Conservation (phyloP, 2,797 vertebrate species). For the Pseudocheirus occidentalis region DNA sequence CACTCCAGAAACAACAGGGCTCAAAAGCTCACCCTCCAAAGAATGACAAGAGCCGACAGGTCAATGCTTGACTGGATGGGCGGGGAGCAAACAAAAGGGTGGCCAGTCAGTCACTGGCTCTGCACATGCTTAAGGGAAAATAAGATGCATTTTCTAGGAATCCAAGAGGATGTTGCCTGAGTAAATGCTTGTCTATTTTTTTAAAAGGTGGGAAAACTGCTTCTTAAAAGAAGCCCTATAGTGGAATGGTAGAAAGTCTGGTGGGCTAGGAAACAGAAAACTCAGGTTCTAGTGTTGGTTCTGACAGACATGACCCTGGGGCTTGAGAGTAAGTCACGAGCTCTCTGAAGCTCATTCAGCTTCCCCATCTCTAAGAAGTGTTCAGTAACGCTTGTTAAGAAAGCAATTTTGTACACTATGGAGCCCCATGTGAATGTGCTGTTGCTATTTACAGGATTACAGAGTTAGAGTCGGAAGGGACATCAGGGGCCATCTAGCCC, state of each 20-base stretch:
- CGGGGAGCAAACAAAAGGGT: background rate
- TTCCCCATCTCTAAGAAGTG: background rate
- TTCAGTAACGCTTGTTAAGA: background rate
- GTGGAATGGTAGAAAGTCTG: background rate
- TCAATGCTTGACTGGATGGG: background rate
- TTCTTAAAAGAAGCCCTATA: background rate
- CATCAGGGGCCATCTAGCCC: background rate
- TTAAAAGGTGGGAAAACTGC: background rate
- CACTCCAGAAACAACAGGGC: slow-evolving; percentile 60
- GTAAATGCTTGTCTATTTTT: background rate
- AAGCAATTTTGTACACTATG: background rate
- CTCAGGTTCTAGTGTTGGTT: background rate
- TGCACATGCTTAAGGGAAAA: background rate
- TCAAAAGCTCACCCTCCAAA: slow-evolving; percentile 67
- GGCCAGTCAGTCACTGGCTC: background rate
- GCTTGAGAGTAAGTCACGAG: background rate
- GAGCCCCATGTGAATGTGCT: background rate
- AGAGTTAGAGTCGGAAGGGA: background rate
- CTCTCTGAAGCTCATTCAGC: background rate
- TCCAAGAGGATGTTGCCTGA: background rate
- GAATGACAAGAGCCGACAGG: slow-evolving; percentile 33
- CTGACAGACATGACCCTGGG: background rate
- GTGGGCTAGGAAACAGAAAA: background rate
- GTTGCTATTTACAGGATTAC: background rate
- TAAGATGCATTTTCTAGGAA: background rate